phyloP scores from a whole-genome alignment of 2,113 vertebrate species.

The Zapus hudsonius region DNA sequence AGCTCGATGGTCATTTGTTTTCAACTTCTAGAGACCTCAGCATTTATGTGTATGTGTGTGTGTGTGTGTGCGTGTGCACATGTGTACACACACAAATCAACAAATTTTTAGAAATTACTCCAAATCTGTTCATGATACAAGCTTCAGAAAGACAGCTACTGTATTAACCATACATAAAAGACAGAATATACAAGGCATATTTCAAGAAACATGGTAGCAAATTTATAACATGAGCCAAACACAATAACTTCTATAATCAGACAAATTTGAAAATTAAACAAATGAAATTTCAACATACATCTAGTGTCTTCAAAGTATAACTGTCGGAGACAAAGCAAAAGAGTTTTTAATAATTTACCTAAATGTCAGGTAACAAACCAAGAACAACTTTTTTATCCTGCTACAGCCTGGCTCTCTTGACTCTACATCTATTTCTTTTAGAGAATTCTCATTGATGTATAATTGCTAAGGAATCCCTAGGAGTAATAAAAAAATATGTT shows the following conservation, averaged over 20 bases:
- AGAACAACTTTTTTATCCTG: not conserved
- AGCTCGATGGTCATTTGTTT: too few species aligned
- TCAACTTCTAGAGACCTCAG: too few species aligned
- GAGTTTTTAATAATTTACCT: not conserved
- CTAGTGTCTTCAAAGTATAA: not conserved
- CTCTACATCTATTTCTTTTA: not conserved
- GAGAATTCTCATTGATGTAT: not conserved
- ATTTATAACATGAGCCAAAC: not conserved
- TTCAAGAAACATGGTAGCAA: not conserved
- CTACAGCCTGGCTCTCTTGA: not conserved
- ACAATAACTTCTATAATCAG: not conserved
- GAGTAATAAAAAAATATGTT: not conserved
- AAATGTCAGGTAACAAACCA: not conserved
- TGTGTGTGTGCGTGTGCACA: too few species aligned
- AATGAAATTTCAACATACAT: not conserved
- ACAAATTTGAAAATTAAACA: constrained; percentile 6
- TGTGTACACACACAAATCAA: too few species aligned
- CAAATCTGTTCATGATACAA: not conserved
- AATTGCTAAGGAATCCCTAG: not conserved
- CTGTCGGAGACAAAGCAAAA: not conserved
- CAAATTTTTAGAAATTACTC: not conserved
- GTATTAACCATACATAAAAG: not conserved
- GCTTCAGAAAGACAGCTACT: not conserved
- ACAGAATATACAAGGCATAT: not conserved
- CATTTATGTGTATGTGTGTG: too few species aligned